Percentiles rank a stretch among this genome's conserved stretches.
Conservation (phyloP, 2,113 vertebrate genomes). For the Okapia johnstoni region DNA sequence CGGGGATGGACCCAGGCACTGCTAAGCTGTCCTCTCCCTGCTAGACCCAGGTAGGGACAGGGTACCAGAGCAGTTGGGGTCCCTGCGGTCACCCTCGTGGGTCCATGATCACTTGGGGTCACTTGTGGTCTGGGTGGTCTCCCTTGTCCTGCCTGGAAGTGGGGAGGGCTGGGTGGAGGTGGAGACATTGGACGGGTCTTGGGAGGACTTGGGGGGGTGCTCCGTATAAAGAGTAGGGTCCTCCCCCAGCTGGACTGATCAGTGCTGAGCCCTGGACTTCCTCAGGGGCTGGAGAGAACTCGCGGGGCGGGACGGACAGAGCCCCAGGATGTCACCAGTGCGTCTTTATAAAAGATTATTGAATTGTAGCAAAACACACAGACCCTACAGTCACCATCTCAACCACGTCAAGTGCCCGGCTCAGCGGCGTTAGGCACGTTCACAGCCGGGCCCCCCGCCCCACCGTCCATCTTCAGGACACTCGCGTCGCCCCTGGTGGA, state of each 20-base stretch:
- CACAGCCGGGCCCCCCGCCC: not conserved
- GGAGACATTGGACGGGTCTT: accelerated
- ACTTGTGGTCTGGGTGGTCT: not conserved
- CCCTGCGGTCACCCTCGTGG: accelerated
- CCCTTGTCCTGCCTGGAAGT: not conserved
- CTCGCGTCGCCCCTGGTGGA: accelerated
- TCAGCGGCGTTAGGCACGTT: accelerated
- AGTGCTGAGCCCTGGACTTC: accelerated
- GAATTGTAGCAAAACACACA: not conserved
- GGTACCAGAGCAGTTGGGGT: accelerated
- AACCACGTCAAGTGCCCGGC: accelerated
- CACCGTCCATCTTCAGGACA: accelerated
- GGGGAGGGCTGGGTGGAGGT: too few species aligned
- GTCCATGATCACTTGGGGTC: accelerated
- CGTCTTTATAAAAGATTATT: accelerated
- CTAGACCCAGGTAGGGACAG: accelerated
- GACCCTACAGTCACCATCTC: accelerated
- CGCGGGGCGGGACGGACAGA: accelerated
- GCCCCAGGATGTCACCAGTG: accelerated
- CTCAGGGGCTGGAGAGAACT: not conserved
- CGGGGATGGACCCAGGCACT: accelerated
- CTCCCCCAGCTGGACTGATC: accelerated
- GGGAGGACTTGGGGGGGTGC: not conserved
- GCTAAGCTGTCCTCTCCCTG: not conserved
- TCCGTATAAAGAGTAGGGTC: not conserved